Conservation (phyloP, 2,797 vertebrate genomes). For the Triplophysa yarkandensis region DNA sequence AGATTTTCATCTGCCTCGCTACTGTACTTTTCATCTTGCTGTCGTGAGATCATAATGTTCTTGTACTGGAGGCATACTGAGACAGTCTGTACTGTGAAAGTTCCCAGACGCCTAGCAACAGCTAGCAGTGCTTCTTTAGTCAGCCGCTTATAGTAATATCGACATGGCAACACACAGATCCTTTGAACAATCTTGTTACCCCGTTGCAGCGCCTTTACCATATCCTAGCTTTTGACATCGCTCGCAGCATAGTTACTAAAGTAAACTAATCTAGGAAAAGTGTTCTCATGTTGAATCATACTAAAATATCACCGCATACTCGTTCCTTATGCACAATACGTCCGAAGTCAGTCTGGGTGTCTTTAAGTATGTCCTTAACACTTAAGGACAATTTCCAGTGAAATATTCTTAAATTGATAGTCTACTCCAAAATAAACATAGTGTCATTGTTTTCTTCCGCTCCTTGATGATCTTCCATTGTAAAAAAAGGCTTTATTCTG, state of each 20-base stretch:
- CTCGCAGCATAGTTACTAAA: background rate
- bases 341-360: background rate
- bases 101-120: constrained; percentile 59
- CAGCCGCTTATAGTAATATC: constrained; percentile 44
- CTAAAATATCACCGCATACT: background rate
- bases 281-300: background rate
- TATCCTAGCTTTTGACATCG: background rate
- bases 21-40: constrained; percentile 12
- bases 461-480: too few species aligned
- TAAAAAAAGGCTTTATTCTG: too few species aligned
- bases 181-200: constrained; percentile 40
- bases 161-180: constrained; percentile 44
- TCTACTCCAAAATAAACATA: too few species aligned
- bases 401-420: too few species aligned
- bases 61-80: constrained; percentile 36
- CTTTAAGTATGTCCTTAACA: too few species aligned
- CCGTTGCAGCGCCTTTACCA: constrained; percentile 1
- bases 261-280: background rate
- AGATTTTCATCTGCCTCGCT: constrained; percentile 20
- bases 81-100: constrained; percentile 52
- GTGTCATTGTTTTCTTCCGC: too few species aligned
- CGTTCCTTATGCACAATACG: too few species aligned
- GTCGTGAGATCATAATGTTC: constrained; percentile 52
- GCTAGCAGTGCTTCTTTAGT: constrained; percentile 38
- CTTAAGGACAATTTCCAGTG: background rate